Conservation (phyloP, 2,797 vertebrate species). For the Eulemur albifrons region DNA sequence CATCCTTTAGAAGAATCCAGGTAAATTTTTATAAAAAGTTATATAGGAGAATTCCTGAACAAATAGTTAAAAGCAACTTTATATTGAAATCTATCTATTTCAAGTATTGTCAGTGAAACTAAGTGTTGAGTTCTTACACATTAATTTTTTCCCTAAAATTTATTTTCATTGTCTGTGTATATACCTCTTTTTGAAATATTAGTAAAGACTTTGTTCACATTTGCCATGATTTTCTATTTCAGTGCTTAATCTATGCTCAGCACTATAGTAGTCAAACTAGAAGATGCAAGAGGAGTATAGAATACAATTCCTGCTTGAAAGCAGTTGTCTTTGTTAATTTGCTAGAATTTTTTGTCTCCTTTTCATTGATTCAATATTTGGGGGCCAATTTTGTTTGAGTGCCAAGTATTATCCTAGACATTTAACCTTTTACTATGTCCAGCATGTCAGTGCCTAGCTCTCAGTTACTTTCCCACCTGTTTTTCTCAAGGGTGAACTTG, state of each 20-base stretch:
- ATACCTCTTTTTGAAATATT: background rate
- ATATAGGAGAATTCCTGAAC: background rate
- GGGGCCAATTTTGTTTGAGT: background rate
- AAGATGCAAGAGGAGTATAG: background rate
- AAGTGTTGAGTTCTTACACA: background rate
- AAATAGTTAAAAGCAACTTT: constrained; percentile 19
- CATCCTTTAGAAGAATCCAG: constrained; percentile 98
- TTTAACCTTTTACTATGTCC: background rate
- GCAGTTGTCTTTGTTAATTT: background rate
- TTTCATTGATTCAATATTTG: background rate
- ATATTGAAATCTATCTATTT: background rate
- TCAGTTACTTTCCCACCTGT: background rate
- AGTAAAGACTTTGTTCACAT: background rate
- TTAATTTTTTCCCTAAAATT: constrained; percentile 2
- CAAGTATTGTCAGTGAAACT: constrained; percentile 9
- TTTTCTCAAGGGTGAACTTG: constrained; percentile 33
- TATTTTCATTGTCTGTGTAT: background rate
- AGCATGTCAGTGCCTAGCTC: background rate
- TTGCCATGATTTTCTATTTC: background rate
- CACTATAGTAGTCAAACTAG: background rate
- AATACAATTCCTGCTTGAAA: background rate
- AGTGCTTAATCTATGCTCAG: background rate
- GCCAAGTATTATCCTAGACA: background rate
- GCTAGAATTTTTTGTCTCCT: background rate
- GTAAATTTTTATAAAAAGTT: constrained; percentile 82